Percentiles rank a stretch among this genome's conserved stretches.
phyloP scores from a whole-genome alignment of 1,140 invertebrate genomes.

The Drosophila hydei region DNA sequence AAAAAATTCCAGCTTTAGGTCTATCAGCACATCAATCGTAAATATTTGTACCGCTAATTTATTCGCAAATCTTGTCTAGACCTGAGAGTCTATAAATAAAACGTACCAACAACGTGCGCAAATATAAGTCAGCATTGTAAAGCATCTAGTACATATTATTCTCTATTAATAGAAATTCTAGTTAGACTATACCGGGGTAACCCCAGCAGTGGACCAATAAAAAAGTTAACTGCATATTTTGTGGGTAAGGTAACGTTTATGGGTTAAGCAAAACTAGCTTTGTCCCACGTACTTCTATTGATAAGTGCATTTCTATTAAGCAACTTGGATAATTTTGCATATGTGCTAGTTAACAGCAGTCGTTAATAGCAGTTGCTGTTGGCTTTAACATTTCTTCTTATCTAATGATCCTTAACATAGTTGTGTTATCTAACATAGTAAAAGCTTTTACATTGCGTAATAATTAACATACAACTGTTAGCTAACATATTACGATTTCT shows the following conservation, averaged over 20 bases:
- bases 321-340: not conserved
- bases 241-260: not conserved
- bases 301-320: not conserved
- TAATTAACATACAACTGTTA: not conserved
- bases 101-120: not conserved
- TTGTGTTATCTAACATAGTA: too few relatives aligned
- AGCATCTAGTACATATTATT: constrained; percentile 21
- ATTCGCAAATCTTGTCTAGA: constrained; percentile 23
- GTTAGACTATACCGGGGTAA: constrained; percentile 6
- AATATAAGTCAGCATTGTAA: constrained; percentile 19
- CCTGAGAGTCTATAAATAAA: constrained; percentile 30
- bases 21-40: constrained; percentile 37
- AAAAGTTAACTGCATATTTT: not conserved
- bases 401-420: not conserved
- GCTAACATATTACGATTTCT: not conserved
- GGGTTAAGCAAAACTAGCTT: not conserved
- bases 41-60: constrained; percentile 37
- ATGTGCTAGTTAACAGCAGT: not conserved
- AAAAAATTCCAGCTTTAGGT: constrained; percentile 15
- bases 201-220: not conserved
- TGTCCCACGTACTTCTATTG: not conserved
- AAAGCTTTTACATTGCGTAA: too few relatives aligned
- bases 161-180: constrained; percentile 5
- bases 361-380: not conserved
- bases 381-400: too few relatives aligned